Evolutionary conservation across 2,888 invertebrate species (phyloP), one percentile per base, ranked within the genome.

Genomic region (Dermolepida albohirtum): DNA sequence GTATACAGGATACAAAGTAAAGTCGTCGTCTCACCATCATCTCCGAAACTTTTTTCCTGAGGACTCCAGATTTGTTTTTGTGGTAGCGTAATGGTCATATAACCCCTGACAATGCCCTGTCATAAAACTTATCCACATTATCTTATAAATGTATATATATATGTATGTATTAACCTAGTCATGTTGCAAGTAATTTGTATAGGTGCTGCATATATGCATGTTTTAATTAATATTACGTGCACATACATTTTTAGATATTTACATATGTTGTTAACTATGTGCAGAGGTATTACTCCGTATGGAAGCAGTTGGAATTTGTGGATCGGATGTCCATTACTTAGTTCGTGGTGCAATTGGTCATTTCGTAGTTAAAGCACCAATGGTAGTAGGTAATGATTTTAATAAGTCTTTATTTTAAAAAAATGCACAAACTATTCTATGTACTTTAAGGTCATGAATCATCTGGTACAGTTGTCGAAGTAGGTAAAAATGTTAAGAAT

Each of bases 261-360:
- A 41, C 40, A 54, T n/a, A n/a, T 10, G 14, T 16, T 12, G 27
- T 43, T 66, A 8, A 17, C 34, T 51, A 57, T 68, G 57, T 81
- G 1, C 84, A 94, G 96, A 97, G 87, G 96, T 94, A 0, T 88
- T 96, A 4, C 81, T 97, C 14, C 88, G 89, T 74, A 96, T 97
- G 93, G 92, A 92, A 79, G 91, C 91, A 73, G 96, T 98, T 51
- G 98, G 98, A n/a, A 98, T 98, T 78, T 98, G 98, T 81, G 98
- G 98, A 0, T 93, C 93, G 0, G 98, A 98, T 83, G 95, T 98
- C 5, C 97, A 97, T 83, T 98, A 97, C 84, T 89, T 95, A 85
- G 90, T 89, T 40, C 85, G 90, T 71, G 98, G 97, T 8, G 82
- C 88, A 14, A 97, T 97, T 79, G 97, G 95, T 0, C 89, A 92